phyloP scores from a whole-genome alignment of 2,797 vertebrate species.

The Enteromius anoplus region DNA sequence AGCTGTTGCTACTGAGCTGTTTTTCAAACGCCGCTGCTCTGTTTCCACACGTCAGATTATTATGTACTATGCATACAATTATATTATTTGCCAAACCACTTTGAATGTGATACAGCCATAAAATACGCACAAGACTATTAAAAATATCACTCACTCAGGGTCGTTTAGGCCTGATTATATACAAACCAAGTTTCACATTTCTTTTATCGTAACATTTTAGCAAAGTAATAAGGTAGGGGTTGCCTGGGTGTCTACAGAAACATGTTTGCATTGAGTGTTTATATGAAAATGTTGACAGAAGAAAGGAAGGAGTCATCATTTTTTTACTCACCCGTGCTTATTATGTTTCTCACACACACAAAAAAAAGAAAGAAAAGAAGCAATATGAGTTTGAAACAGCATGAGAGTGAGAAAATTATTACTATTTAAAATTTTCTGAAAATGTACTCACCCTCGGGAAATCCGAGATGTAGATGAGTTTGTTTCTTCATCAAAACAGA shows the following conservation, averaged over 20 bases:
- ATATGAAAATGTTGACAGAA: neutral
- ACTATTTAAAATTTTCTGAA: neutral
- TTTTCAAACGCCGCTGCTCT: conserved; percentile 26
- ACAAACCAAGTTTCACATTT: conserved; percentile 18
- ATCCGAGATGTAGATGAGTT: neutral
- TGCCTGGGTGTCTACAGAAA: neutral
- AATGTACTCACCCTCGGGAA: neutral
- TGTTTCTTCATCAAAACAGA: neutral
- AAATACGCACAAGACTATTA: conserved; percentile 38
- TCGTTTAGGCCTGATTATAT: conserved; percentile 25
- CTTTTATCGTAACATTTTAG: conserved; percentile 33
- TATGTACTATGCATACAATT: conserved; percentile 23
- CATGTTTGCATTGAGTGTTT: neutral
- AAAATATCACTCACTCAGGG: conserved; percentile 35
- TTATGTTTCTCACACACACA: neutral
- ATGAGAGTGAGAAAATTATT: neutral
- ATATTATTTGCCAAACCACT: conserved; percentile 44
- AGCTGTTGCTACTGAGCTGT: conserved; percentile 2
- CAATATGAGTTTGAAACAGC: neutral
- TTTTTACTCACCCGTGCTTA: neutral
- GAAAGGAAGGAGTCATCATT: neutral
- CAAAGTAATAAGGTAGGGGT: conserved; percentile 7
- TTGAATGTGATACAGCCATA: conserved; percentile 46
- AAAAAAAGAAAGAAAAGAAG: neutral
- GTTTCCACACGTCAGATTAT: conserved; percentile 25